Evolutionary conservation across 2,113 vertebrate species (phyloP), one percentile per base, ranked within the genome.

Genomic region (Procavia capensis): DNA sequence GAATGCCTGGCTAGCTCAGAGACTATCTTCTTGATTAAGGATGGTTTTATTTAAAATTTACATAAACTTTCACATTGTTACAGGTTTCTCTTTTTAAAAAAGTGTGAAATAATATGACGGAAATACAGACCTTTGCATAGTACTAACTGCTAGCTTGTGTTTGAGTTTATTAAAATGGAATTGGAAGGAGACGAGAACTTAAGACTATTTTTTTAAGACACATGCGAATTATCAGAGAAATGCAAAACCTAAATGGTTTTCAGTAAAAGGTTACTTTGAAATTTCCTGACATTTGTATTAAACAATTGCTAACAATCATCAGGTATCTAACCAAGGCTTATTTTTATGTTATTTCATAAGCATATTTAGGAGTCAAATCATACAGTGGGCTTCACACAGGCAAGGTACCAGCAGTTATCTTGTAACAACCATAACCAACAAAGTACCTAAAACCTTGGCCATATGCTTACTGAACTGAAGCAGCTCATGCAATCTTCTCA

Each of bases 111-210:
- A 92, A 88, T 17, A 68, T 8, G 50, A 43, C 24, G 59, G n/a
- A n/a, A 88, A 85, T 3, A 29, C 74, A n/a, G 50, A 81, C 75
- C 88, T 54, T 6, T 74, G 4, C 6, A 17, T 4, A 61, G 20
- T 45, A 63, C 31, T 76, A 43, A 94, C 61, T 39, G 47, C 66
- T 50, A 61, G n/a, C 17, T 85, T 39, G 29, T 59, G 45, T 43
- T 91, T 88, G 24, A 81, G 68, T 78, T 85, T 76, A 43, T 89
- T 92, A 86, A 80, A 79, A 91, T 9, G 64, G 45, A 85, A 61
- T 16, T 47, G 41, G 45, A 70, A 66, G 34, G 68, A 31, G 14
- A 27, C 43, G 27, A 36, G 54, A 61, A 66, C 6, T 66, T 50
- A 54, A 57, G 45, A 80, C 36, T 63, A 31, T 0, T 45, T 41